Base-by-base conservation (phyloP, 2,888 invertebrate species). In the Scelioninae gen. 1 region DNA sequence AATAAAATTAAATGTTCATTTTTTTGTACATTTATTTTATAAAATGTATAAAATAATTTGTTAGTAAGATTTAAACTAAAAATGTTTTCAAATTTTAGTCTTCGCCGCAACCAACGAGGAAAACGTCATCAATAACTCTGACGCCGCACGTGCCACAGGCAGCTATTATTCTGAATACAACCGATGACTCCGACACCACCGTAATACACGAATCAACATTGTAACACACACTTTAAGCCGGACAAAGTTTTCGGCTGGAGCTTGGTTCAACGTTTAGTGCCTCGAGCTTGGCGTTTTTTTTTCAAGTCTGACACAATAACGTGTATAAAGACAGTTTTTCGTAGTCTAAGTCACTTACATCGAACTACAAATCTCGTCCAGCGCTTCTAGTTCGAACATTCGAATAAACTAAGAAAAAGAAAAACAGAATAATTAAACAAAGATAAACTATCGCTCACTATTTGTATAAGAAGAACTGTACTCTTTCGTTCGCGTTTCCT, bases 131-230 rank as follows among this genome's bases (percentile, higher is more conserved):
- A 74, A 91, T 92, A 78, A 90, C 92, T 3, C 72, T 92, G 56
- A 89, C 88, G 60, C 90, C 91, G 1, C 88, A 89, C 56, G 83
- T 87, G 82, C 88, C 88, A 34, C 86, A 89, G 53, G 80, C 90
- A 63, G 87, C 90, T 66, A 90, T 91, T 63, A 88, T 88, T 34
- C 87, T 87, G 83, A 85, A 88, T 31, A 87, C 83, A 49, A 88
- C 45, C 51, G 84, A 87, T 60, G 89, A 90, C 86, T 86, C 90
- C 16, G 91, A 92, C 58, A 86, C 90, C 45, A 84, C 90, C 56
- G 87, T 92, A 62, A 91, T 92, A 76, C 92, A 92, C 85, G 92
- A 92, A 83, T 92, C 92, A 11, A 92, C 92, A 47, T 91, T 92
- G 91, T 92, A 92, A 92, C 91, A 88, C 85, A 90, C 90, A 74